Evolutionary conservation across 2,888 invertebrate genomes (phyloP).

Genomic region (Byasa hedistus): DNA sequence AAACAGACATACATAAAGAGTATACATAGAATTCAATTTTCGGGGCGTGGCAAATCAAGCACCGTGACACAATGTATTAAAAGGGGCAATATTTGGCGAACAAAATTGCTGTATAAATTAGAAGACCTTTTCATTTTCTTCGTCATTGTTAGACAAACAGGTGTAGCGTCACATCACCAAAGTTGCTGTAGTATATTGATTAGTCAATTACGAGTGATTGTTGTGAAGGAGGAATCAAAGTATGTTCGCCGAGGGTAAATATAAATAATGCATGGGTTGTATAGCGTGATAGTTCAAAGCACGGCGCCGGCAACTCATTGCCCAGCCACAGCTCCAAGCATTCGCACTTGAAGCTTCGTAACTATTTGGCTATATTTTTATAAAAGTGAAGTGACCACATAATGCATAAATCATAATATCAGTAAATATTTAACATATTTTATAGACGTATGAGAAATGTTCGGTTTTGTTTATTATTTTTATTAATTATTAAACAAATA

Average conservation of each 20-base stretch:
- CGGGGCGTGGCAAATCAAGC: slow-evolving; percentile 79
- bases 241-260: slow-evolving; percentile 79
- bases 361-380: slow-evolving; percentile 39
- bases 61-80: slow-evolving; percentile 79
- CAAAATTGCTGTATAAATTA: slow-evolving; percentile 73
- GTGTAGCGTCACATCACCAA: slow-evolving; percentile 51
- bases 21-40: slow-evolving; percentile 77
- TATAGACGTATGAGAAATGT: background rate
- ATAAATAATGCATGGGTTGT: slow-evolving; percentile 79
- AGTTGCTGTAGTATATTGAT: slow-evolving; percentile 60
- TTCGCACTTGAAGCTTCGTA: slow-evolving; percentile 48
- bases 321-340: slow-evolving; percentile 53
- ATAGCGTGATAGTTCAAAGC: slow-evolving; percentile 82
- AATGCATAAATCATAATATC: slow-evolving; percentile 15
- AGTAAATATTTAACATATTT: slow-evolving; percentile 31
- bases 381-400: slow-evolving; percentile 14
- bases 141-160: slow-evolving; percentile 58
- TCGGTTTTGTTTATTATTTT: background rate
- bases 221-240: slow-evolving; percentile 74
- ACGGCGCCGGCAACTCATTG: slow-evolving; percentile 59
- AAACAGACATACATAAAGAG: slow-evolving; percentile 60
- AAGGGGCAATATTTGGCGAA: slow-evolving; percentile 72
- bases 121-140: slow-evolving; percentile 59
- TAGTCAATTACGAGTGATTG: slow-evolving; percentile 62
- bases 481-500: slow-evolving; percentile 2